Percentiles rank a stretch among this genome's conserved stretches.
Evolutionary conservation across 2,797 vertebrate genomes (phyloP).

Genomic region (Bradypus variegatus): DNA sequence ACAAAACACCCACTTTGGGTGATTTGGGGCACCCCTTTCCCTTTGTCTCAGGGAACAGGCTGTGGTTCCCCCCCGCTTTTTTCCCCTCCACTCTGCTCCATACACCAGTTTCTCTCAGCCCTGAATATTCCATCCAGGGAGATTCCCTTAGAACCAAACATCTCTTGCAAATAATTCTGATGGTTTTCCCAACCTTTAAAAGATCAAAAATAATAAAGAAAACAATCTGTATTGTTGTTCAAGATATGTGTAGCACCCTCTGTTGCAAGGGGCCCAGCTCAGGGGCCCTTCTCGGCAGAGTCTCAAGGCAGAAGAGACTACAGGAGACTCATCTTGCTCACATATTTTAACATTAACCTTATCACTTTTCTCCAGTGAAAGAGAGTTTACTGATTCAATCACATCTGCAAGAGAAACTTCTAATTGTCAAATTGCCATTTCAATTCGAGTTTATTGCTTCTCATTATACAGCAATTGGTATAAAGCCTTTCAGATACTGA

Average conservation of each 20-base stretch:
- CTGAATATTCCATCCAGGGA: not conserved
- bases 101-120: not conserved
- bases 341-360: not conserved
- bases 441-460: not conserved
- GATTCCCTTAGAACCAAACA: not conserved
- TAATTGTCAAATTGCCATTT: not conserved
- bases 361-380: not conserved
- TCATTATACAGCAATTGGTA: not conserved
- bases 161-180: not conserved
- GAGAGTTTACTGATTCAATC: not conserved
- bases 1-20: not conserved
- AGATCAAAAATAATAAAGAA: not conserved
- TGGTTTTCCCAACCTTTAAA: not conserved
- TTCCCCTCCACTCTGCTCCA: not conserved
- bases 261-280: not conserved
- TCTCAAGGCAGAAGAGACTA: not conserved
- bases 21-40: not conserved
- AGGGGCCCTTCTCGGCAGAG: not conserved
- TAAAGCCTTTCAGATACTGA: not conserved
- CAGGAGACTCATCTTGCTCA: not conserved
- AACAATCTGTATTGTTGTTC: not conserved
- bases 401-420: not conserved
- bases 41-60: not conserved
- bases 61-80: too few species aligned
- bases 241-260: not conserved